phyloP scores from a whole-genome alignment of 1,140 invertebrate genomes.

The Acyrthosiphon pisum region DNA sequence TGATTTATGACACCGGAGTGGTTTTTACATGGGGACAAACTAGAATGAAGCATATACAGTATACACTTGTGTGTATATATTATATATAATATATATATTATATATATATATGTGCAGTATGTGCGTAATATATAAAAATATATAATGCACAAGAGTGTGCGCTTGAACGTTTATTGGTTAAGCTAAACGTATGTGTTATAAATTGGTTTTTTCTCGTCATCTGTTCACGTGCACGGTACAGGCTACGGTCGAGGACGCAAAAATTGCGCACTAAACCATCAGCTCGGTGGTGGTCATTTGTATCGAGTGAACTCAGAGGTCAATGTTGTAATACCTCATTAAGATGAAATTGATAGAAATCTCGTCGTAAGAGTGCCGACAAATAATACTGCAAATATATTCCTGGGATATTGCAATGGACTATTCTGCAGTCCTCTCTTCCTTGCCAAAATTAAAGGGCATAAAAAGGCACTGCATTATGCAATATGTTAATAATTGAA shows the following conservation, averaged over 20 bases:
- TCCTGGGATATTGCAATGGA: background rate
- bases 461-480: background rate
- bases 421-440: background rate
- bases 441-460: background rate
- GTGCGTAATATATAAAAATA: conserved; percentile 19
- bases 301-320: conserved; percentile 9
- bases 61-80: background rate
- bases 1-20: conserved; percentile 55
- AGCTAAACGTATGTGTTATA: conserved; percentile 49
- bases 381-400: conserved; percentile 15
- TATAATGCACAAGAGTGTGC: conserved; percentile 21
- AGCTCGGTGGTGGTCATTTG: conserved; percentile 12
- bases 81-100: background rate
- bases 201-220: conserved; percentile 54
- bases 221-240: background rate
- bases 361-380: conserved; percentile 17
- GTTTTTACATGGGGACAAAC: conserved; percentile 52
- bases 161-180: conserved; percentile 25
- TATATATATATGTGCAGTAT: background rate
- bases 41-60: conserved; percentile 45
- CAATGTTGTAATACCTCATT: conserved; percentile 36
- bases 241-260: background rate
- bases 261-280: conserved; percentile 50
- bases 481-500: background rate
- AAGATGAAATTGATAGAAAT: conserved; percentile 47